phyloP scores from a whole-genome alignment of 2,113 vertebrate genomes.

The Takifugu bimaculatus region DNA sequence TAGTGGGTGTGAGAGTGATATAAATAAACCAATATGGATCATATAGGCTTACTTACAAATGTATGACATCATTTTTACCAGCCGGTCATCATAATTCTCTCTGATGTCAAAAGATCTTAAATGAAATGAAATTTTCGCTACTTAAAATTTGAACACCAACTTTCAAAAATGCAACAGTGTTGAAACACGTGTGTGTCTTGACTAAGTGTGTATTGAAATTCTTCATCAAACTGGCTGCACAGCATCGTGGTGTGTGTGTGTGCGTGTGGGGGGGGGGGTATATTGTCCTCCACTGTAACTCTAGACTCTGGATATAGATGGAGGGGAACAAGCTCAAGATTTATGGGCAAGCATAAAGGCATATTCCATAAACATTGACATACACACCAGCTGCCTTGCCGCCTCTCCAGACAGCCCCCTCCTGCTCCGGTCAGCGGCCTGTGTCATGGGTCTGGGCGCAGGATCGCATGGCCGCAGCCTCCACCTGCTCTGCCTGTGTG shows the following conservation, averaged over 20 bases:
- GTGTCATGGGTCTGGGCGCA: constrained; percentile 35
- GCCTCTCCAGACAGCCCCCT: constrained; percentile 28
- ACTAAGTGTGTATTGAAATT: background rate
- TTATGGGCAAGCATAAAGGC: constrained; percentile 72
- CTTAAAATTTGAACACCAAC: background rate
- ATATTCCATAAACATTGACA: constrained; percentile 81
- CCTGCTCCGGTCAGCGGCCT: constrained; percentile 39
- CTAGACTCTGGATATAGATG: constrained; percentile 27
- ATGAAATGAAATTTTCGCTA: background rate
- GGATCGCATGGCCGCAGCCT: constrained; percentile 57
- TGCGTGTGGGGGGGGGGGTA: constrained; percentile 19
- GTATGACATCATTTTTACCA: no score
- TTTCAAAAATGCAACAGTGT: no score
- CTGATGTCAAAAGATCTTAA: background rate
- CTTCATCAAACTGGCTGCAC: constrained; percentile 1
- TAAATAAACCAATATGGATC: no score
- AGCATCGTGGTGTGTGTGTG: background rate
- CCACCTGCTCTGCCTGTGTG: constrained; percentile 72
- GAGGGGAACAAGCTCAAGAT: constrained; percentile 62
- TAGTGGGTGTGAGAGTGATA: constrained; percentile 4
- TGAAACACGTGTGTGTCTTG: no score
- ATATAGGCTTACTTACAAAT: no score
- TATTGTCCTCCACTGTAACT: constrained; percentile 51
- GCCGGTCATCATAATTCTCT: no score
- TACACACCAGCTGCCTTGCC: constrained; percentile 69